Base-by-base conservation (phyloP, 2,113 vertebrate genomes). In the Pungitius pungitius region DNA sequence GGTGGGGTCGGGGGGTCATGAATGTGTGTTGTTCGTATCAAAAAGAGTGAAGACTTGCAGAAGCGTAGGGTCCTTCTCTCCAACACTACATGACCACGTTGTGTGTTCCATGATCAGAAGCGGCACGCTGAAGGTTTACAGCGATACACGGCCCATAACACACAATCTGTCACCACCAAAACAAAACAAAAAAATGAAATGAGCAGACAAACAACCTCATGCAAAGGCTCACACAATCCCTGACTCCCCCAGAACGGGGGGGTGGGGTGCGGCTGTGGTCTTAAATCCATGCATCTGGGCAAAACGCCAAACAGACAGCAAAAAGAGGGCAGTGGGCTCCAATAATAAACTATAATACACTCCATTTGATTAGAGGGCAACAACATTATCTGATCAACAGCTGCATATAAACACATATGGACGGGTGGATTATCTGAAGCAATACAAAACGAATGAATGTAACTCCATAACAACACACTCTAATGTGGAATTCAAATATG, bases 211-310 rank as follows among this genome's bases (percentile, higher is more conserved):
- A 75, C 69, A 77, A 33, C 47, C 78, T 63, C 37, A 40, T 13
- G 18, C 30, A 33, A 15, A 24, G 37, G 22, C 33, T 57, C 76
- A 77, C 22, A 14, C 69, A 67, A 79, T 39, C 73, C 42, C 47
- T 8, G 20, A 60, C 54, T 77, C 73, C 24, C 11, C 24, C 11
- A 59, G 70, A 75, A 75, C 55, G 30, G 20, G 79, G 78, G 77
- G 80, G 37, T 47, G 52, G 77, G 65, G 42, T 33, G 26, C 59
- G 15, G 17, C 55, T 75, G 56, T 40, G 70, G 71, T 82, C 77
- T 91, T 89, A 91, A 89, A 89, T 87, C 85, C 82, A 88, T 87
- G 85, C 83, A 87, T 91, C 87, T 91, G 79, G 89, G 90, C 85
- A 82, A 86, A 77, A 76, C 80, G 78, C 89, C 89, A 92, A 89